Conservation (phyloP, 2,888 invertebrate species). For the Cephalotes varians region DNA sequence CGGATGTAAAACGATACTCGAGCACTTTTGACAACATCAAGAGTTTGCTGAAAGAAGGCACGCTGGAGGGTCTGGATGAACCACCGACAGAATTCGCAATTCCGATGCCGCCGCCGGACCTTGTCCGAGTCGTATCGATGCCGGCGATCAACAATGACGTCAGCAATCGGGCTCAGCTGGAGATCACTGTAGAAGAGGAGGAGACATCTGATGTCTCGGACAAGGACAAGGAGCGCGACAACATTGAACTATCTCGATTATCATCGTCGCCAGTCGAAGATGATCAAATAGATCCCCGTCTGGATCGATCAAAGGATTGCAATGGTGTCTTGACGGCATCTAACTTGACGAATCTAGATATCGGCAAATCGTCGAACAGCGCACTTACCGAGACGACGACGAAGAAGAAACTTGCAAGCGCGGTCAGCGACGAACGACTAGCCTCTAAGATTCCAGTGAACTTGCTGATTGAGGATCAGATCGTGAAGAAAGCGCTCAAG, state of each 20-base stretch:
- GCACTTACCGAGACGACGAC: slow-evolving; percentile 61
- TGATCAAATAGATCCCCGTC: slow-evolving; percentile 40
- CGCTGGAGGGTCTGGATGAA: slow-evolving; percentile 86
- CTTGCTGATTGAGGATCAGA: slow-evolving; percentile 83
- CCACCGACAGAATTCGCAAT: slow-evolving; percentile 88
- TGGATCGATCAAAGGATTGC: slow-evolving; percentile 71
- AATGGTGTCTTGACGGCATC: slow-evolving; percentile 76
- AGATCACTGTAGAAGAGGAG: slow-evolving; percentile 79
- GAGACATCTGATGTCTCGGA: slow-evolving; percentile 76
- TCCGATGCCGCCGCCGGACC: slow-evolving; percentile 87
- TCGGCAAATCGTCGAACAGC: slow-evolving; percentile 62
- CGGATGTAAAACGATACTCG: slow-evolving; percentile 90
- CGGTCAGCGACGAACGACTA: slow-evolving; percentile 52
- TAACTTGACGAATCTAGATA: slow-evolving; percentile 77
- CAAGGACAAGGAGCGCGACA: slow-evolving; percentile 69
- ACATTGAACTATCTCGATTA: slow-evolving; percentile 53
- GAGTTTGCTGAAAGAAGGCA: slow-evolving; percentile 90
- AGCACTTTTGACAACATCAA: slow-evolving; percentile 93
- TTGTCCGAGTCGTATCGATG: slow-evolving; percentile 90
- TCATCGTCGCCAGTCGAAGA: slow-evolving; percentile 42
- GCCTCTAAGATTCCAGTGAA: slow-evolving; percentile 83
- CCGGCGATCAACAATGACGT: slow-evolving; percentile 88
- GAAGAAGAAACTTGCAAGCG: slow-evolving; percentile 32
- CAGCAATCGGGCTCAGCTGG: slow-evolving; percentile 86
- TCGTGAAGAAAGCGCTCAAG: slow-evolving; percentile 84